phyloP scores from a whole-genome alignment of 2,797 vertebrate species.

The Xenopus petersii region DNA sequence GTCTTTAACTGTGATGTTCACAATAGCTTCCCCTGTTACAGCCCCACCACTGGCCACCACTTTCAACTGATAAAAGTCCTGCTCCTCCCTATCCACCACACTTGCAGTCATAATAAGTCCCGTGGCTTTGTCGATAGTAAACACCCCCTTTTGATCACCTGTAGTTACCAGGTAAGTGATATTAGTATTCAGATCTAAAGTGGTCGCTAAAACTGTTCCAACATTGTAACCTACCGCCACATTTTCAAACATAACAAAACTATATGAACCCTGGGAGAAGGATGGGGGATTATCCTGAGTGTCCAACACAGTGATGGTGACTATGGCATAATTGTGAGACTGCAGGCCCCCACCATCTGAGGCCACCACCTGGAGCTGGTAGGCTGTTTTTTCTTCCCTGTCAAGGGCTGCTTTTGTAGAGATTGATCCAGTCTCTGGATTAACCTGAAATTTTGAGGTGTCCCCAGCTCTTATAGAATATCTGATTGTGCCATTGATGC shows the following conservation, averaged over 20 bases:
- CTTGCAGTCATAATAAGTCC: slow-evolving; percentile 85
- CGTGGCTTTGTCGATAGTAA: slow-evolving; percentile 71
- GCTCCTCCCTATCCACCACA: slow-evolving; percentile 89
- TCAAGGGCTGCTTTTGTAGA: slow-evolving; percentile 85
- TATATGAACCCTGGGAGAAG: slow-evolving; percentile 84
- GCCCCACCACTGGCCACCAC: slow-evolving; percentile 88
- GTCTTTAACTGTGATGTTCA: slow-evolving; percentile 95
- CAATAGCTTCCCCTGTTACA: slow-evolving; percentile 83
- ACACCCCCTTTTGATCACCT: slow-evolving; percentile 88
- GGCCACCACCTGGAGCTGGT: slow-evolving; percentile 88
- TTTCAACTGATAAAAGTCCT: slow-evolving; percentile 87
- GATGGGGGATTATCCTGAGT: slow-evolving; percentile 93
- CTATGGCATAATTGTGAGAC: slow-evolving; percentile 83
- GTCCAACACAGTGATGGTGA: slow-evolving; percentile 91
- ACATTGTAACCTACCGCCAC: slow-evolving; percentile 79
- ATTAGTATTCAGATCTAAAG: slow-evolving; percentile 90
- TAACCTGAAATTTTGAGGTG: slow-evolving; percentile 83
- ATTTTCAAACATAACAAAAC: slow-evolving; percentile 97
- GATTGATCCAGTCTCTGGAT: slow-evolving; percentile 81
- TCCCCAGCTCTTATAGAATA: slow-evolving; percentile 90
- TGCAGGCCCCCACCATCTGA: slow-evolving; percentile 84
- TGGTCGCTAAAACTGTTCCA: slow-evolving; percentile 86
- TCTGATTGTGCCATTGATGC: slow-evolving; percentile 85
- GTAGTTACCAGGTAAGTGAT: slow-evolving; percentile 92
- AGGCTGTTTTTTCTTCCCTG: slow-evolving; percentile 89